phyloP scores from a whole-genome alignment of 2,113 vertebrate species.

The Rhizomys pruinosus region DNA sequence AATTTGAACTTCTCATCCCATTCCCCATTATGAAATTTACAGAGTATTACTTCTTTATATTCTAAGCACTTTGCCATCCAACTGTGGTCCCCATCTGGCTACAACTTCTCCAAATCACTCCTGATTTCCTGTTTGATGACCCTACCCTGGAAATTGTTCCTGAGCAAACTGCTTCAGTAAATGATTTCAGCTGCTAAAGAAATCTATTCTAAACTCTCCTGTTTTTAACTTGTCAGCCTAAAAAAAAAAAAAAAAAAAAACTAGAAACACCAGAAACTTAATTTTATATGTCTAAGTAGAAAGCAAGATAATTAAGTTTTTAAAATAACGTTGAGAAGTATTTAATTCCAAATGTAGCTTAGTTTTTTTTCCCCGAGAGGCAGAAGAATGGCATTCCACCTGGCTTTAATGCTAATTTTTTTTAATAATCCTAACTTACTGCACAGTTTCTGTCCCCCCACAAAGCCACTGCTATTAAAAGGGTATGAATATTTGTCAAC shows the following conservation, averaged over 20 bases:
- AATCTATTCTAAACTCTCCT: constrained; percentile 37
- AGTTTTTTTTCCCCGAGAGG: constrained; percentile 23
- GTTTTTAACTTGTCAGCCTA: constrained; percentile 50
- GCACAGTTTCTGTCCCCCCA: neutral
- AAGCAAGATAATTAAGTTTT: constrained; percentile 1
- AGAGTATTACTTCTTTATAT: constrained; percentile 70
- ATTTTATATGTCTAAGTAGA: constrained; percentile 17
- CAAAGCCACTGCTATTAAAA: neutral
- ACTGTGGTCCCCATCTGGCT: constrained; percentile 75
- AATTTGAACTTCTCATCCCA: constrained; percentile 55
- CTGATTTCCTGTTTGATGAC: constrained; percentile 75
- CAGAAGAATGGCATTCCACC: neutral
- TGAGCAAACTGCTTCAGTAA: constrained; percentile 67
- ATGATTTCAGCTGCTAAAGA: constrained; percentile 49
- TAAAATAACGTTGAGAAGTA: neutral
- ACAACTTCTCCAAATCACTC: constrained; percentile 43
- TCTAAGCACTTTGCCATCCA: constrained; percentile 64
- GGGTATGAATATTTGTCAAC: constrained; percentile 6
- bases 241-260: constrained; percentile 37
- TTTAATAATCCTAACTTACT: neutral
- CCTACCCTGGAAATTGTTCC: constrained; percentile 62
- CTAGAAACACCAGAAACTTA: constrained; percentile 27
- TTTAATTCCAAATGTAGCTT: neutral
- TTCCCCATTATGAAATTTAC: constrained; percentile 58
- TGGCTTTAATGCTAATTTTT: neutral